These are phyloP conservation scores for Panthera uncia DNA, from an alignment of 2,113 vertebrate genomes.

Conservation along the genomic window DNA sequence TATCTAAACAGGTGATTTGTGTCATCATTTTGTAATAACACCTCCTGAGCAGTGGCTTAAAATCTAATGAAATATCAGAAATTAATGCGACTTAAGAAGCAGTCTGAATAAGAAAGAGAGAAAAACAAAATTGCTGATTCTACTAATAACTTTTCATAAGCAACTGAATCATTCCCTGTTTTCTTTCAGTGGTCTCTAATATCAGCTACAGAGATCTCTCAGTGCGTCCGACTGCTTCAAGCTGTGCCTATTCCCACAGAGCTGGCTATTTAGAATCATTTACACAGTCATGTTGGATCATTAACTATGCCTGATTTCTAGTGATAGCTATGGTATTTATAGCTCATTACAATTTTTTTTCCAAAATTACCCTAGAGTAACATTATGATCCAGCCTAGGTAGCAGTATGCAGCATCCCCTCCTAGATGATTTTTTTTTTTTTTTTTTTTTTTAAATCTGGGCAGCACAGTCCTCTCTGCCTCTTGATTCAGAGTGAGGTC, in stretches of 20 bases:
- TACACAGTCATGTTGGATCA: background rate
- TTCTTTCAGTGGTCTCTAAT: background rate
- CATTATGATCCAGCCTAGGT: background rate
- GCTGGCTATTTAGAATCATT: background rate
- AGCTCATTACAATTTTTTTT: background rate
- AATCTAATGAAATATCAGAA: background rate
- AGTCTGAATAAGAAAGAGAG: background rate
- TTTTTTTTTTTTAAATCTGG: background rate
- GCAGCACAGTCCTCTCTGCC: background rate
- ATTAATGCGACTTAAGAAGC: background rate
- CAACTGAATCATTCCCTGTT: background rate
- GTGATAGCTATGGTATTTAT: background rate
- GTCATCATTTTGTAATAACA: background rate
- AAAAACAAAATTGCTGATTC: background rate
- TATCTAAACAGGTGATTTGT: background rate
- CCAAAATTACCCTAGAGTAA: no score
- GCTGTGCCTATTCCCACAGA: background rate
- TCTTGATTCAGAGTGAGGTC: background rate
- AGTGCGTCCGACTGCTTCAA: background rate
- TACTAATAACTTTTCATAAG: background rate
- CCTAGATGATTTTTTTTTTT: background rate
- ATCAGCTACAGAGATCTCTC: background rate
- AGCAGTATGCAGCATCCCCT: accelerated
- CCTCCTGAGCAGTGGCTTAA: background rate
- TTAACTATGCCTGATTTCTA: background rate